Evolutionary conservation across 2,888 invertebrate genomes (phyloP), one percentile per base, ranked within the genome.

Genomic region (Candidula unifasciata): DNA sequence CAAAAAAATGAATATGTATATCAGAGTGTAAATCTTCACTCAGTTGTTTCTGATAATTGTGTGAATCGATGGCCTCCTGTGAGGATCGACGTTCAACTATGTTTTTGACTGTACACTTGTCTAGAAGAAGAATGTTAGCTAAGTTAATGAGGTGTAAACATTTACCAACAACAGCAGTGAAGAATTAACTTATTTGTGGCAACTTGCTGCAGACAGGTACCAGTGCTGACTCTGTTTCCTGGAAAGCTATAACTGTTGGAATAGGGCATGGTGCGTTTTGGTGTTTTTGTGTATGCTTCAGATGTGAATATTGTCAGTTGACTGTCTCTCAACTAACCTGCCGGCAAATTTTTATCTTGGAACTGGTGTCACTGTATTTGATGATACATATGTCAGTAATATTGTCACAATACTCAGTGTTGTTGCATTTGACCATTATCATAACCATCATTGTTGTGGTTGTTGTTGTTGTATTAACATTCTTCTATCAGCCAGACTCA

Each of bases 401-500:
- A 8, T 5, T 33, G 33, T 35, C 33, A 35, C 33, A 18, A 69
- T 10, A 33, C 2, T 69, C 33, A 33, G 13, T 73, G 52, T 52
- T 73, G 52, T 52, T 73, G 73, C 73, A 73, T 73, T 73, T n/a
- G 6, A 30, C 24, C 71, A 37, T 71, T 1, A 30, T 44, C 33
- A 68, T 33, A 68, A 68, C 68, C 24, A 33, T 69, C 18, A 16
- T 13, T 37, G 44, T 60, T 60, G 60, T 60, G 16, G 64, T 79
- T 66, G 37, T 37, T 80, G 74, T 76, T 77, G 64, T 82, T 54
- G 21, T 78, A n/a, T 5, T 24, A 68, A 21, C 24, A 33, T 24
- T n/a, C 57, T 69, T 68, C 54, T 79, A 64, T 68, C 54, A 84
- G 73, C 71, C 73, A 80, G 69, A 68, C 74, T 68, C 68, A 68